Percentiles rank a stretch among this genome's conserved stretches.
phyloP scores from a whole-genome alignment of 2,888 invertebrate species.

The Saturnia japonica region DNA sequence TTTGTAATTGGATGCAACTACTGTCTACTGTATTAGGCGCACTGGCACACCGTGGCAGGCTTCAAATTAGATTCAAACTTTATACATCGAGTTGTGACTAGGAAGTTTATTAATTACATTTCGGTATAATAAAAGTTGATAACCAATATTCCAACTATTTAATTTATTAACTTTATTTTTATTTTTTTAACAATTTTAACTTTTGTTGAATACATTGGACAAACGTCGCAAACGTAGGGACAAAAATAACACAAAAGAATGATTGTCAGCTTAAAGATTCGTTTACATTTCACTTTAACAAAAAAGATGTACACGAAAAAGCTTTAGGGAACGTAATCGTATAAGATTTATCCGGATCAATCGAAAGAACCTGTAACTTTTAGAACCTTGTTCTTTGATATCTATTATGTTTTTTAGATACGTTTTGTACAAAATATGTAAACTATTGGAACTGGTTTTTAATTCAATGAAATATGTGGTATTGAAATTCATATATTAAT shows the following conservation, averaged over 20 bases:
- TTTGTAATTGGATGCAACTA: no score
- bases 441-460: not conserved
- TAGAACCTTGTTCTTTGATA: not conserved
- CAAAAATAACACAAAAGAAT: constrained; percentile 2
- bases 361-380: constrained; percentile 17
- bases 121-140: not conserved
- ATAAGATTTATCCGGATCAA: constrained; percentile 37
- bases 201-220: not conserved
- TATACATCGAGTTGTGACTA: not conserved
- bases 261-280: constrained; percentile 33
- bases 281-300: constrained; percentile 28
- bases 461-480: not conserved
- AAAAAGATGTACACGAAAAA: constrained; percentile 33
- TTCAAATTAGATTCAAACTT: not conserved
- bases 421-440: not conserved
- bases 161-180: no score
- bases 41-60: not conserved
- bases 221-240: not conserved
- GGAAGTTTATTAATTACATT: not conserved
- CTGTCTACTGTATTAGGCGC: no score
- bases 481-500: not conserved
- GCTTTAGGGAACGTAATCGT: constrained; percentile 36
- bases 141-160: not conserved
- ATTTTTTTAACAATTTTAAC: no score
- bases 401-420: not conserved